These are phyloP conservation scores for Cyanoliseus patagonus DNA, from an alignment of 2,113 vertebrate species.

Conservation along the genomic window DNA sequence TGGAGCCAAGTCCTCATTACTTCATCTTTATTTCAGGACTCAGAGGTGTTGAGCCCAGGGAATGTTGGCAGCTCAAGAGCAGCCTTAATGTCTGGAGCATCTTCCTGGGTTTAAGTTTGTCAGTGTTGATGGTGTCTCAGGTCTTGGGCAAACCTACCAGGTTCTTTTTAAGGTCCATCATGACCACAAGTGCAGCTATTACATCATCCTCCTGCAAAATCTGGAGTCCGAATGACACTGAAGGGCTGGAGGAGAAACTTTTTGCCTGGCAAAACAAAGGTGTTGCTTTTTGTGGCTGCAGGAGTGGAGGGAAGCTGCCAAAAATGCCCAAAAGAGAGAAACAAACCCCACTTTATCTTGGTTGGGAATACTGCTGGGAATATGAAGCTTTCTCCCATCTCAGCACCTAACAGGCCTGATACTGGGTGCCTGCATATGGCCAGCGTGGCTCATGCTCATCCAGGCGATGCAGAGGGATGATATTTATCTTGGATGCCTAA, in stretches of 20 bases:
- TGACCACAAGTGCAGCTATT: accelerated
- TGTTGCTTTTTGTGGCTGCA: not conserved
- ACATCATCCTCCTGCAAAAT: not conserved
- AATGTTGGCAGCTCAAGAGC: not conserved
- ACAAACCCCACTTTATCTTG: not conserved
- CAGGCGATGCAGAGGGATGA: not conserved
- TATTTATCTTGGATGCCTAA: not conserved
- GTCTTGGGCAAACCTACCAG: not conserved
- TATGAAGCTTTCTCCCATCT: not conserved
- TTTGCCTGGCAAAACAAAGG: not conserved
- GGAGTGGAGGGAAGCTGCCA: not conserved
- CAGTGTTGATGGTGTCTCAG: not conserved
- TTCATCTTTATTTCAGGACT: not conserved
- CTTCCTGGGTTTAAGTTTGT: not conserved
- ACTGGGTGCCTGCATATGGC: not conserved
- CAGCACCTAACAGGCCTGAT: not conserved
- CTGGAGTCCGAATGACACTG: not conserved
- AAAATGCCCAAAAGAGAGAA: not conserved
- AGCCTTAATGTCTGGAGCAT: not conserved
- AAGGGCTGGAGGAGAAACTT: not conserved
- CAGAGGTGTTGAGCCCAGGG: not conserved
- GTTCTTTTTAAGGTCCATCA: accelerated
- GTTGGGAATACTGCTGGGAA: not conserved
- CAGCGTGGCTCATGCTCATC: not conserved
- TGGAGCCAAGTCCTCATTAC: not conserved